Evolutionary conservation across 2,888 invertebrate genomes (phyloP).

Genomic region (Suillia variegata): DNA sequence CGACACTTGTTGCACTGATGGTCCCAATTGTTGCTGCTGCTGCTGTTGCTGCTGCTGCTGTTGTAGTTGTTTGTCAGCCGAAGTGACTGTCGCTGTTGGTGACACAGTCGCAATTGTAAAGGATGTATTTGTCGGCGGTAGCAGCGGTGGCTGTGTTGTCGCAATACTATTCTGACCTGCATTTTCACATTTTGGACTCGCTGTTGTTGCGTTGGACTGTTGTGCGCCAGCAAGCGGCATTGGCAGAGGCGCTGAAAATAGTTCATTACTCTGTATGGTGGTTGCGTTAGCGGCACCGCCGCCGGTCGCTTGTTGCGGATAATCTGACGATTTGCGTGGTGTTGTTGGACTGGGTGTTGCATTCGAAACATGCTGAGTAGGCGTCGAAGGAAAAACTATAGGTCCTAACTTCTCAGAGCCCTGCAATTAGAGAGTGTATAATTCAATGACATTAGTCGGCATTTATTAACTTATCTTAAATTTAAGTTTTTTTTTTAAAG

Average conservation of each 20-base stretch:
- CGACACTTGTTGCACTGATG: slow-evolving; percentile 27
- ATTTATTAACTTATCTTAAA: slow-evolving; percentile 21
- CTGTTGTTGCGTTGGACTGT: too few relatives aligned
- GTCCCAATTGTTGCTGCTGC: neutral
- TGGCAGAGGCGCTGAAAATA: slow-evolving; percentile 39
- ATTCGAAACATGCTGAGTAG: slow-evolving; percentile 60
- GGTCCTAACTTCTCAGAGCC: slow-evolving; percentile 77
- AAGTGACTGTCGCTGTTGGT: neutral
- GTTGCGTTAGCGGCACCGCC: slow-evolving; percentile 28
- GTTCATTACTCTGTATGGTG: slow-evolving; percentile 39
- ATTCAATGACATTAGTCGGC: slow-evolving; percentile 26
- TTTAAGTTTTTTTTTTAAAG: neutral
- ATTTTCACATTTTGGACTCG: too few relatives aligned
- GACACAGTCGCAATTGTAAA: slow-evolving; percentile 13
- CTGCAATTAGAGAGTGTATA: slow-evolving; percentile 65
- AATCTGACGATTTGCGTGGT: slow-evolving; percentile 72
- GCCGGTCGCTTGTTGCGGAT: slow-evolving; percentile 63
- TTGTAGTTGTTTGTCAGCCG: slow-evolving; percentile 16
- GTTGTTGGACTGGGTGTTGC: slow-evolving; percentile 65
- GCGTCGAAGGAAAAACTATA: slow-evolving; percentile 72
- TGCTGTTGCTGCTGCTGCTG: slow-evolving; percentile 12
- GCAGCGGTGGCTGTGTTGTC: slow-evolving; percentile 13
- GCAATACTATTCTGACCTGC: neutral
- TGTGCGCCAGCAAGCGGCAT: slow-evolving; percentile 71
- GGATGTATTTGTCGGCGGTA: slow-evolving; percentile 15